Base-by-base conservation (phyloP, 2,113 vertebrate species). In the Scomber scombrus region DNA sequence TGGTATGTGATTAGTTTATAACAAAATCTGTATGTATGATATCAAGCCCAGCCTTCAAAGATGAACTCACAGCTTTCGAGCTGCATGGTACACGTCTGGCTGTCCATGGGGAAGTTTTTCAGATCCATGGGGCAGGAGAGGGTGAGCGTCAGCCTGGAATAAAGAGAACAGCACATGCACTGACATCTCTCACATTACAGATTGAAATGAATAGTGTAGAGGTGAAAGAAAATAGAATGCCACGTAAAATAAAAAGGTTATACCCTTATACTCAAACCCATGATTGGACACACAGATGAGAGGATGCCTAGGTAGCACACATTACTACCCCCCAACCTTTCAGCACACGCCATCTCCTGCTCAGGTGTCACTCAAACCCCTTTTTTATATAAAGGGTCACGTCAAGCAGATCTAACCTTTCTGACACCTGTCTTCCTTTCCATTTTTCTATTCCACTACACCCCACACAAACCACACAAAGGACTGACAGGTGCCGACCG, bases 61-160 rank as follows among this genome's bases (percentile, higher is more conserved):
- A 57, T 55, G 2, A 79, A 91, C 97, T 97, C 93, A 99, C 97
- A 98, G 90, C 97, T 98, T 89, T 99, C 97, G 16, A 99, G 94
- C 90, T 99, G 97, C 97, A 98, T 98, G 0, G 95, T 97, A 52
- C 97, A 98, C 0, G 94, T 98, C 94, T 99, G 97, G 81, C 96
- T 97, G 90, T 99, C 97, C 97, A 98, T 99, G 72, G 97, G 97
- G 85, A 99, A 98, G 88, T 99, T 98, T 90, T 97, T 98, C 84
- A 99, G 95, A 84, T 99, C 96, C 97, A 99, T 99, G 4, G 96
- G 97, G 82, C 97, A 99, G 76, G 97, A 98, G 12, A 99, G 95
- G 78, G 96, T 96, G n/a, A 99, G 95, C 0, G 97, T 99, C 74
- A 99, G 85, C 92, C 97, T 99, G 80, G 31, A 81, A 71, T 68